Conservation (phyloP, 2,888 invertebrate genomes). For the Dorcus hopei region DNA sequence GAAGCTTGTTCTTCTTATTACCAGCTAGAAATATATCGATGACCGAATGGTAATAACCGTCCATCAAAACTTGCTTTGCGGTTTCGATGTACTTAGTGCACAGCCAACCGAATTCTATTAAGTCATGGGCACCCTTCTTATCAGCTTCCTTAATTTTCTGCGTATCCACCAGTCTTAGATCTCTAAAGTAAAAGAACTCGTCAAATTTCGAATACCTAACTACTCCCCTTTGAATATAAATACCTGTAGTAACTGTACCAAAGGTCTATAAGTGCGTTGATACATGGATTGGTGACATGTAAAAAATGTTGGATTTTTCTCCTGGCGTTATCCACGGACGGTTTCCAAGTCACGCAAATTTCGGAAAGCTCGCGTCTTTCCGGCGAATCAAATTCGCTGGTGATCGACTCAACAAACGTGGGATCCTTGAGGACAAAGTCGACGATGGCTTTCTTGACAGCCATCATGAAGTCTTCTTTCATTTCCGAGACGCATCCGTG, state of each 20-base stretch:
- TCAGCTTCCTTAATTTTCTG: slow-evolving; percentile 52
- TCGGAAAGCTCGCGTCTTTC: slow-evolving; percentile 58
- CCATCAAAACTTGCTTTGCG: slow-evolving; percentile 63
- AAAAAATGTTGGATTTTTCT: slow-evolving; percentile 60
- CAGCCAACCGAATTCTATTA: slow-evolving; percentile 60
- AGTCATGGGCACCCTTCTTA: slow-evolving; percentile 64
- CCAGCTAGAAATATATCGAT: slow-evolving; percentile 65
- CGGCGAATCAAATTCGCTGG: slow-evolving; percentile 53
- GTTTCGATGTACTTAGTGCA: slow-evolving; percentile 62
- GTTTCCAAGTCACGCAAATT: slow-evolving; percentile 67
- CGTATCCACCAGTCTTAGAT: slow-evolving; percentile 58
- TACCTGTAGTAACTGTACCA: slow-evolving; percentile 79
- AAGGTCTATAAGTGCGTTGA: slow-evolving; percentile 73
- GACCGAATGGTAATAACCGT: slow-evolving; percentile 64
- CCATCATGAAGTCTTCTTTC: slow-evolving; percentile 80
- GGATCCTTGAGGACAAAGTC: slow-evolving; percentile 88
- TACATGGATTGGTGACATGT: slow-evolving; percentile 76
- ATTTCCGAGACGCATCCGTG: slow-evolving; percentile 70
- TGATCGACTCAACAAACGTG: slow-evolving; percentile 53
- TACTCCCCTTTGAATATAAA: no score
- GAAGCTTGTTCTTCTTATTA: slow-evolving; percentile 64
- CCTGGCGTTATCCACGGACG: slow-evolving; percentile 48
- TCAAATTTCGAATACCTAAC: neutral
- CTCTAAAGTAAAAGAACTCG: slow-evolving; percentile 47
- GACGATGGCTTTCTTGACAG: slow-evolving; percentile 87